These are phyloP conservation scores for Petromus typicus DNA, from an alignment of 2,113 vertebrate species.

Conservation along the genomic window DNA sequence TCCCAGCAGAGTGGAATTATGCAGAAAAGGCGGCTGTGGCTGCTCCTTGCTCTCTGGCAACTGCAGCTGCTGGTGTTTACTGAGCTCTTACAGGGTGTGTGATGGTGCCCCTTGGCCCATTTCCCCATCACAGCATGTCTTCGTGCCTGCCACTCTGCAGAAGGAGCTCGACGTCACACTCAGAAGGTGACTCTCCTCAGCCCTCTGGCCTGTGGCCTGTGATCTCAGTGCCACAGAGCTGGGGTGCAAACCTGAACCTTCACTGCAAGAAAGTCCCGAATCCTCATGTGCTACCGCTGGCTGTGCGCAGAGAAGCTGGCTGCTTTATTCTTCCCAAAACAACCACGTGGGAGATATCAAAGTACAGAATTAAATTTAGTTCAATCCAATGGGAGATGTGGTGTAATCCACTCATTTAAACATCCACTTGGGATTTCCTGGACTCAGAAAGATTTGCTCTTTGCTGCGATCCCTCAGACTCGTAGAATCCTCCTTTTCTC, in stretches of 20 bases:
- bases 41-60: neutral
- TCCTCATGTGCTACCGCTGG: neutral
- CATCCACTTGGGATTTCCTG: slow-evolving; percentile 22
- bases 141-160: neutral
- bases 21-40: neutral
- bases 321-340: neutral
- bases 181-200: neutral
- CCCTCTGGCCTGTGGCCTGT: neutral
- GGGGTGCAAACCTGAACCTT: neutral
- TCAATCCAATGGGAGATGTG: neutral
- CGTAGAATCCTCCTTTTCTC: neutral
- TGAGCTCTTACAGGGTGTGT: neutral
- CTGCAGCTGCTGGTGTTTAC: neutral
- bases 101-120: neutral
- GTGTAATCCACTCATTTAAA: neutral
- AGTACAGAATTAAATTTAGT: slow-evolving; percentile 17
- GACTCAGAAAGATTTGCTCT: neutral
- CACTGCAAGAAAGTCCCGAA: neutral
- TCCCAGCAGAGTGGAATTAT: neutral
- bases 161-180: neutral
- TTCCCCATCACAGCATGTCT: neutral
- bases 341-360: neutral
- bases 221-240: neutral
- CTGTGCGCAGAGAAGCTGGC: neutral
- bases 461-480: neutral